A percentile compares a stretch with the other conserved stretches of the same genome.
These are phyloP conservation scores for Nephrotoma flavescens DNA, from an alignment of 2,888 invertebrate species.

Conservation along the genomic window DNA sequence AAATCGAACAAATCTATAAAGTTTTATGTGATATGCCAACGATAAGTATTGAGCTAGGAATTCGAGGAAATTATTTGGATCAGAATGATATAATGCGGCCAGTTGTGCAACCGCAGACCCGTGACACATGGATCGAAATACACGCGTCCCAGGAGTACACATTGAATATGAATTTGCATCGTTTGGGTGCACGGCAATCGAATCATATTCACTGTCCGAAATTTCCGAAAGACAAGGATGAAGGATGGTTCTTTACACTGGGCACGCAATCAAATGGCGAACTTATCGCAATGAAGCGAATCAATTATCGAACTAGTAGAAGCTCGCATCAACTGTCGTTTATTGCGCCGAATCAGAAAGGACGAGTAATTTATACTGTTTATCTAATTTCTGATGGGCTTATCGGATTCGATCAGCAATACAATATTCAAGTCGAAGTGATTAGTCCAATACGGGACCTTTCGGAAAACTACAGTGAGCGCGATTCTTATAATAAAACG, in stretches of 20 bases:
- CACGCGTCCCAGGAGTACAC: slow-evolving; percentile 62
- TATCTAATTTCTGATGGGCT: slow-evolving; percentile 88
- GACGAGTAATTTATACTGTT: slow-evolving; percentile 60
- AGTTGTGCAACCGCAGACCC: slow-evolving; percentile 26
- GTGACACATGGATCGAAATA: slow-evolving; percentile 41
- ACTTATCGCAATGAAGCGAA: slow-evolving; percentile 67
- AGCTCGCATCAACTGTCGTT: slow-evolving; percentile 43
- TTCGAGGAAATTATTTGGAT: slow-evolving; percentile 39
- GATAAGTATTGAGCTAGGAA: slow-evolving; percentile 38
- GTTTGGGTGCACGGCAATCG: slow-evolving; percentile 38
- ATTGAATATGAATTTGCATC: slow-evolving; percentile 39
- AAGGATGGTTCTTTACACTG: slow-evolving; percentile 86
- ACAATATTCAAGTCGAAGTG: slow-evolving; percentile 38
- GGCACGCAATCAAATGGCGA: slow-evolving; percentile 58
- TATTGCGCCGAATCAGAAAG: slow-evolving; percentile 42
- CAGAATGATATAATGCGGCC: slow-evolving; percentile 17
- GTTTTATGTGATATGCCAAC: slow-evolving; percentile 48
- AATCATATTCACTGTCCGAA: slow-evolving; percentile 65
- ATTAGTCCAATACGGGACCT: not conserved
- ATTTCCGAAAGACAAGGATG: slow-evolving; percentile 87
- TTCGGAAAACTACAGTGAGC: not conserved
- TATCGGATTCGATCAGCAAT: slow-evolving; percentile 88
- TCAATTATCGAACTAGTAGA: slow-evolving; percentile 37
- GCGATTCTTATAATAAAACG: not conserved
- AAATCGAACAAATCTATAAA: slow-evolving; percentile 51